These are phyloP conservation scores for Camelus bactrianus DNA, from an alignment of 2,113 vertebrate genomes.

Conservation along the genomic window DNA sequence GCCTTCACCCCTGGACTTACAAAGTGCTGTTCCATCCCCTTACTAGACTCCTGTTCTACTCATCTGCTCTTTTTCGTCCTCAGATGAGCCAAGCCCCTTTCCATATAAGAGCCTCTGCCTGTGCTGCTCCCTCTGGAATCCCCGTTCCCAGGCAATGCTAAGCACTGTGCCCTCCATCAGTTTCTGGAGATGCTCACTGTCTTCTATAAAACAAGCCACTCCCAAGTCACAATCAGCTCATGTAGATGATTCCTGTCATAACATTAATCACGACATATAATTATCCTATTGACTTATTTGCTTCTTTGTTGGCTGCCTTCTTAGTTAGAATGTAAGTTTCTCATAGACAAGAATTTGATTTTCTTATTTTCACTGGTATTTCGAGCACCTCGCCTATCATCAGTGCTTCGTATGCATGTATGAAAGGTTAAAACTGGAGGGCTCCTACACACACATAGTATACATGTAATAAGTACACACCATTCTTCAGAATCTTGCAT, in stretches of 20 bases:
- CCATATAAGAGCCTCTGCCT: background rate
- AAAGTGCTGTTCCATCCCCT: background rate
- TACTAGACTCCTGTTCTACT: background rate
- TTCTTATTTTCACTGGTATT: slow-evolving; percentile 38
- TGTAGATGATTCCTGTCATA: background rate
- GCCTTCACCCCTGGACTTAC: background rate
- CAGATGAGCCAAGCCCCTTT: background rate
- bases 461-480: background rate
- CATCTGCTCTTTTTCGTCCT: background rate
- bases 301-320: background rate
- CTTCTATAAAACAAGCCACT: background rate
- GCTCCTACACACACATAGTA: background rate
- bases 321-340: background rate
- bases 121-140: background rate
- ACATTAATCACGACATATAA: background rate
- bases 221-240: background rate
- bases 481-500: background rate
- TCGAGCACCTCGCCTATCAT: background rate
- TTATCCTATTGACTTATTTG: background rate
- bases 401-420: background rate
- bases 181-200: background rate
- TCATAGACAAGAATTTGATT: background rate
- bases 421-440: background rate
- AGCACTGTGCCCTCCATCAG: background rate
- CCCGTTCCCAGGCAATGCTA: background rate